Evolutionary conservation across 2,888 invertebrate genomes (phyloP).

Genomic region (Lochmaea crataegi): DNA sequence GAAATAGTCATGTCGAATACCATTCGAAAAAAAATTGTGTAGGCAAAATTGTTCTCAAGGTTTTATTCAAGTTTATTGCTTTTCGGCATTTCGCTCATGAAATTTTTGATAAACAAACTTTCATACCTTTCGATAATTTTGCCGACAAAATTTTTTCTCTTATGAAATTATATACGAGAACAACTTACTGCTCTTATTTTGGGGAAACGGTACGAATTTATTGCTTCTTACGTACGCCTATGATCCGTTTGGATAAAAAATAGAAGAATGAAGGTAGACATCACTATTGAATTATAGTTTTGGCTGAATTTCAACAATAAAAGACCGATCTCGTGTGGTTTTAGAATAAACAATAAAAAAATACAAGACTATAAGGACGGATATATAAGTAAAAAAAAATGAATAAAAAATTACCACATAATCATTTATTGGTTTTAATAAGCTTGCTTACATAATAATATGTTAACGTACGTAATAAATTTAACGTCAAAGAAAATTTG

Average conservation of each 20-base stretch:
- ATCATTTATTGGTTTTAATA: constrained; percentile 5
- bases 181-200: too few species aligned
- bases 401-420: neutral
- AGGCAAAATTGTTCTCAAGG: too few species aligned
- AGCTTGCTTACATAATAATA: neutral
- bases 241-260: constrained; percentile 19
- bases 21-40: too few species aligned
- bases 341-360: constrained; percentile 6
- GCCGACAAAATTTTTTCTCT: too few species aligned
- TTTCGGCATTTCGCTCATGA: too few species aligned
- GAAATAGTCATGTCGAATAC: too few species aligned
- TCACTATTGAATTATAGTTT: constrained; percentile 23
- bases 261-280: constrained; percentile 20
- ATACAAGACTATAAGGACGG: neutral
- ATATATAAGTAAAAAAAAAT: neutral
- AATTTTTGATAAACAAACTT: too few species aligned
- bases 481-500: neutral
- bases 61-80: too few species aligned
- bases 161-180: too few species aligned
- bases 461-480: neutral
- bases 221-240: neutral
- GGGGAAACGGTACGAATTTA: too few species aligned
- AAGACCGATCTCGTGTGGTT: constrained; percentile 22
- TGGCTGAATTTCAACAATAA: constrained; percentile 28
- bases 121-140: too few species aligned